phyloP scores from a whole-genome alignment of 2,888 invertebrate species.

The Metallyticus violacea region DNA sequence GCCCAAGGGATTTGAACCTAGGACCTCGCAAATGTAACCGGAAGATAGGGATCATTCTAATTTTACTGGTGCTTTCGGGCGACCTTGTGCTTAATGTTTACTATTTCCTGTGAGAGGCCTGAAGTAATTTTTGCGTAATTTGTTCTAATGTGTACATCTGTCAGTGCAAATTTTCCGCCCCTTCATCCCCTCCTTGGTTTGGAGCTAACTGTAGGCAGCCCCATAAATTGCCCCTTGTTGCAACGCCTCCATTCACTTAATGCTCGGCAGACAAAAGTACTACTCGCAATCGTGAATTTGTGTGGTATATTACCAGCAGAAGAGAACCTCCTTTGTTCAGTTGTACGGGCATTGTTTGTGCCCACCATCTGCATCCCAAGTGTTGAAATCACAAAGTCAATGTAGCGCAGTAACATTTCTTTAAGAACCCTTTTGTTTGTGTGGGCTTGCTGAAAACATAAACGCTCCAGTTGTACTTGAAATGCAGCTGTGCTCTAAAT shows the following conservation, averaged over 20 bases:
- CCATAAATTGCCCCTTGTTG: neutral
- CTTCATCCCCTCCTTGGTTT: neutral
- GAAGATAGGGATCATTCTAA: too few relatives aligned
- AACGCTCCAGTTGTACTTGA: neutral
- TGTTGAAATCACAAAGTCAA: neutral
- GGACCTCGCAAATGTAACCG: too few relatives aligned
- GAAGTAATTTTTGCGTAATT: too few relatives aligned
- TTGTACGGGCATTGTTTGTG: neutral
- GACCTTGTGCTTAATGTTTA: too few relatives aligned
- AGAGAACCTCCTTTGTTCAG: too few relatives aligned
- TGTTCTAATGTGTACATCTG: neutral
- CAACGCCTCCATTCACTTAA: neutral
- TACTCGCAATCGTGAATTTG: neutral
- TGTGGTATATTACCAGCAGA: neutral
- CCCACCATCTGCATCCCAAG: neutral
- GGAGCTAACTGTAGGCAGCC: neutral
- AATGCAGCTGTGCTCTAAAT: neutral
- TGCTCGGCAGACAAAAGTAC: neutral
- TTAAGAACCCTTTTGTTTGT: neutral
- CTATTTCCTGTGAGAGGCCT: too few relatives aligned
- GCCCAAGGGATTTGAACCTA: too few relatives aligned
- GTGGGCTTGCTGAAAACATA: neutral
- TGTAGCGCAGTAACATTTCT: too few relatives aligned
- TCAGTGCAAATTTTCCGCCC: neutral
- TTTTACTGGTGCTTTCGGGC: too few relatives aligned